phyloP scores from a whole-genome alignment of 2,888 invertebrate species.

The Drosophila testacea region DNA sequence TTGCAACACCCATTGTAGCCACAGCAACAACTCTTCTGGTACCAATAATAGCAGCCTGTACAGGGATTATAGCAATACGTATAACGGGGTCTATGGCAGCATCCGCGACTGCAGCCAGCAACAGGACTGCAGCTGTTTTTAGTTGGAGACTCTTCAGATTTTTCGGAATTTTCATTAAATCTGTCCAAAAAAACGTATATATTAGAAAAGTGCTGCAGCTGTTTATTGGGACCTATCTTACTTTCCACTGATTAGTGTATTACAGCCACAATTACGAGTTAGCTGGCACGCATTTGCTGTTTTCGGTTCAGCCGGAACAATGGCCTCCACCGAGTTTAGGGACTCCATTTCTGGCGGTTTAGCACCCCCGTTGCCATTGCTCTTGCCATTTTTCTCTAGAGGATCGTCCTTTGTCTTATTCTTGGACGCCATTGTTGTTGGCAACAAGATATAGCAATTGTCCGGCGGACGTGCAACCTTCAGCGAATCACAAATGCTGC shows the following conservation, averaged over 20 bases:
- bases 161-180: background rate
- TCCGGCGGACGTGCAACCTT: constrained; percentile 42
- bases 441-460: constrained; percentile 34
- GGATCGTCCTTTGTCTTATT: background rate
- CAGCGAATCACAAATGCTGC: constrained; percentile 53
- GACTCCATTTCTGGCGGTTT: background rate
- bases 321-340: background rate
- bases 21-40: constrained; percentile 18
- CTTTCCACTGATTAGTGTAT: constrained; percentile 29
- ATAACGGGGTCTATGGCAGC: constrained; percentile 22
- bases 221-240: constrained; percentile 10
- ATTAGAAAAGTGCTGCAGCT: background rate
- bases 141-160: background rate
- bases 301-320: background rate
- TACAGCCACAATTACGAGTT: constrained; percentile 47
- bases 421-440: constrained; percentile 30
- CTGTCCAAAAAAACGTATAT: background rate
- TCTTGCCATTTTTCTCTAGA: background rate
- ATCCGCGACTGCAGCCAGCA: constrained; percentile 9
- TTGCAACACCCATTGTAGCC: constrained; percentile 17
- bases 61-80: constrained; percentile 55
- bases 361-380: background rate
- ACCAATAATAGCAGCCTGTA: constrained; percentile 54
- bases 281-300: background rate
- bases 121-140: background rate